phyloP scores from a whole-genome alignment of 2,888 invertebrate species.

The Sclerodermus sp. region DNA sequence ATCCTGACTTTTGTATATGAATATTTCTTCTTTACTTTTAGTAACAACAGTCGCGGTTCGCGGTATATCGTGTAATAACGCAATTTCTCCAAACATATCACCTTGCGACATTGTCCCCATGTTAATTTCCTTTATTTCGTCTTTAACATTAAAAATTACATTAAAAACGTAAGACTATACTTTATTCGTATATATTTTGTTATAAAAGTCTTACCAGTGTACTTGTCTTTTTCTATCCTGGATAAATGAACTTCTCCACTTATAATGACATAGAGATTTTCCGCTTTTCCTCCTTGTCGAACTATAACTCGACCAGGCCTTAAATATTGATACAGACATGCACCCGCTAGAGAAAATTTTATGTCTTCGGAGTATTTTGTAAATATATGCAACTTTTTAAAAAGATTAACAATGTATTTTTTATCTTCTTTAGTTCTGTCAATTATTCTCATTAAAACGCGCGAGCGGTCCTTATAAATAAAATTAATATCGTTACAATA shows the following conservation, averaged over 20 bases:
- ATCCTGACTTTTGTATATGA: not conserved
- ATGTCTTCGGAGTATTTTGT: conserved; percentile 59
- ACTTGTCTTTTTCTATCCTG: conserved; percentile 60
- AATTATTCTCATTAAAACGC: not conserved
- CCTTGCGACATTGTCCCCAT: conserved; percentile 63
- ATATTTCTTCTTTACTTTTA: conserved; percentile 30
- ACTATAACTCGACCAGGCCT: conserved; percentile 65
- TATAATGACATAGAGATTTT: conserved; percentile 68
- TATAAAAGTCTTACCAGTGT: conserved; percentile 36
- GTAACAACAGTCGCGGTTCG: conserved; percentile 67
- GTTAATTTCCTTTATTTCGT: conserved; percentile 44
- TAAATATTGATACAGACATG: conserved; percentile 66
- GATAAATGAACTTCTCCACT: conserved; percentile 64
- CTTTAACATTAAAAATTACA: conserved; percentile 18
- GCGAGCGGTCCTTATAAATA: not conserved
- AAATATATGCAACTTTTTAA: conserved; percentile 38
- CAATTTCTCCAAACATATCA: conserved; percentile 70
- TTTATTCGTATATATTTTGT: not conserved
- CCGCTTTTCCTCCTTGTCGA: conserved; percentile 64
- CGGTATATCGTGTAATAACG: conserved; percentile 64
- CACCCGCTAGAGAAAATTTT: conserved; percentile 65
- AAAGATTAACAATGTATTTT: conserved; percentile 8
- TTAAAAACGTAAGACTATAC: not conserved
- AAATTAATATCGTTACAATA: not conserved
- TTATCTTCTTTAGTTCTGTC: not conserved